phyloP scores from a whole-genome alignment of 2,888 invertebrate genomes.

The Scaptomyza flava region DNA sequence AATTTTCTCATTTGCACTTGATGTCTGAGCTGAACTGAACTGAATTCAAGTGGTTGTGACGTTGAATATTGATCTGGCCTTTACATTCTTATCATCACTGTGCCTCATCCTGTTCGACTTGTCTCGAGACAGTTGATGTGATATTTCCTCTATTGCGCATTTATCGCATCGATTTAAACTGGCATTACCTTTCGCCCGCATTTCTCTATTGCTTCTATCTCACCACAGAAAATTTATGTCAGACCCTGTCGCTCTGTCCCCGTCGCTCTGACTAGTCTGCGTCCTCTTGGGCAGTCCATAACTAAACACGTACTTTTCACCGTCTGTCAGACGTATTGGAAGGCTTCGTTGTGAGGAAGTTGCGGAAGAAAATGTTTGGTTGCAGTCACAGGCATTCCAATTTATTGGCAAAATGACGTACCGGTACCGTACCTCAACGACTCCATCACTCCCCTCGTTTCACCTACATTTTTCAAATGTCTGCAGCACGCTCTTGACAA shows the following conservation, averaged over 20 bases:
- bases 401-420: slow-evolving; percentile 55
- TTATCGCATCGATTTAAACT: slow-evolving; percentile 48
- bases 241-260: not conserved
- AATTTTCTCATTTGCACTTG: slow-evolving; percentile 75
- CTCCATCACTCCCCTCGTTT: not conserved
- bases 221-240: not conserved
- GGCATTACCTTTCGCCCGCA: slow-evolving; percentile 33
- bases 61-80: slow-evolving; percentile 18
- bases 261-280: not conserved
- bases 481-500: slow-evolving; percentile 29
- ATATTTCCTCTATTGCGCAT: slow-evolving; percentile 66
- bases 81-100: slow-evolving; percentile 19
- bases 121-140: slow-evolving; percentile 54
- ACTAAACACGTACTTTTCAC: slow-evolving; percentile 64
- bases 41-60: slow-evolving; percentile 51
- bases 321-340: slow-evolving; percentile 61
- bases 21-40: slow-evolving; percentile 17
- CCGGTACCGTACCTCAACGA: not conserved
- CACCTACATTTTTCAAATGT: not conserved
- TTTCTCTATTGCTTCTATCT: not conserved
- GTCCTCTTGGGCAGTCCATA: slow-evolving; percentile 23
- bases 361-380: slow-evolving; percentile 26
- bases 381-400: slow-evolving; percentile 42
- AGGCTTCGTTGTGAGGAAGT: slow-evolving; percentile 13
- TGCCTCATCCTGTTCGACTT: slow-evolving; percentile 26